Percentiles rank a stretch among this genome's conserved stretches.
phyloP scores from a whole-genome alignment of 2,888 invertebrate genomes.

The Macaria liturata region DNA sequence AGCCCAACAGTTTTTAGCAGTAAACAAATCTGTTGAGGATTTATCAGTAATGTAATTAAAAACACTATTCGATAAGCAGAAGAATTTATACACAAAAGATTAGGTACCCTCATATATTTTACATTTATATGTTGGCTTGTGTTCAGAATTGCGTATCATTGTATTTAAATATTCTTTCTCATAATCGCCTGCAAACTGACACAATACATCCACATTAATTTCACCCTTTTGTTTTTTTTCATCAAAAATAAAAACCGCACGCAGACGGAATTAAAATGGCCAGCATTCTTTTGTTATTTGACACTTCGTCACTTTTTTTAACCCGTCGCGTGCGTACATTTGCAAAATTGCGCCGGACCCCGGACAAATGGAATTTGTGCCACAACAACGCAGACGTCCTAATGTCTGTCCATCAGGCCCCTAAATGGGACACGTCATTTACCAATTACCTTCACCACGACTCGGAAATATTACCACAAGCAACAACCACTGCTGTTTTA shows the following conservation, averaged over 20 bases:
- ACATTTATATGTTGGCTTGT: too few relatives aligned
- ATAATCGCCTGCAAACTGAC: neutral
- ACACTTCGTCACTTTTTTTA: constrained; percentile 65
- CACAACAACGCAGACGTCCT: constrained; percentile 76
- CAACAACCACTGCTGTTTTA: constrained; percentile 44
- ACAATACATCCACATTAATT: neutral
- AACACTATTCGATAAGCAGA: too few relatives aligned
- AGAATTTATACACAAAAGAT: too few relatives aligned
- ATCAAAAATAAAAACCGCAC: constrained; percentile 30
- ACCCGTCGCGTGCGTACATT: constrained; percentile 62
- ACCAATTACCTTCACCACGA: constrained; percentile 57
- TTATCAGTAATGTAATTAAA: too few relatives aligned
- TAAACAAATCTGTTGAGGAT: too few relatives aligned
- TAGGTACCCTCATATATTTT: too few relatives aligned
- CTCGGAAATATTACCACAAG: constrained; percentile 14
- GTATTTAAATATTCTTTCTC: neutral
- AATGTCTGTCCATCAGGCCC: constrained; percentile 79
- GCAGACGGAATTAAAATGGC: constrained; percentile 36
- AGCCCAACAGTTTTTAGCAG: too few relatives aligned
- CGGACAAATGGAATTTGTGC: constrained; percentile 69
- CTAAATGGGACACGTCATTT: constrained; percentile 79
- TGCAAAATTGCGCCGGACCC: constrained; percentile 71
- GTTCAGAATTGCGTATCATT: too few relatives aligned
- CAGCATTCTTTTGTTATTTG: constrained; percentile 51
- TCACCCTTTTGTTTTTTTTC: constrained; percentile 23